Conservation (phyloP, 2,113 vertebrate species). For the Phycodurus eques region DNA sequence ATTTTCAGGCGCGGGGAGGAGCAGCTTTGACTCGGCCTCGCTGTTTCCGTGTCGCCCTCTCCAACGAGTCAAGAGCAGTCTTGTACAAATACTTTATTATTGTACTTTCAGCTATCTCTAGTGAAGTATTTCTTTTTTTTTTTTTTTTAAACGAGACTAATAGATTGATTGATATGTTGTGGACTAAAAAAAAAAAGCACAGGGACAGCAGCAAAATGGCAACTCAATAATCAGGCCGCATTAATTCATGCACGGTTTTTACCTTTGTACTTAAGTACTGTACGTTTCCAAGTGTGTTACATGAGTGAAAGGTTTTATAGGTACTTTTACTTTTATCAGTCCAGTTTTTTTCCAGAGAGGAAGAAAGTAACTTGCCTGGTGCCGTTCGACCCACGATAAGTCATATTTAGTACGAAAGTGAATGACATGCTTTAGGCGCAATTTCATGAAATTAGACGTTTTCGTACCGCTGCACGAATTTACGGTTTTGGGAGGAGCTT, state of each 20-base stretch:
- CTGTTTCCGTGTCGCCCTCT: slow-evolving; percentile 50
- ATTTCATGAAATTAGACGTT: slow-evolving; percentile 31
- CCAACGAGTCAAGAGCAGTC: not conserved
- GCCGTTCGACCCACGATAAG: slow-evolving; percentile 16
- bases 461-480: slow-evolving; percentile 18
- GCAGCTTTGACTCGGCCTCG: slow-evolving; percentile 57
- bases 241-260: not conserved
- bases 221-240: no score
- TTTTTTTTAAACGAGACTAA: no score
- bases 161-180: no score
- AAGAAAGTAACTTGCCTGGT: not conserved
- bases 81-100: no score
- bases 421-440: slow-evolving; percentile 20
- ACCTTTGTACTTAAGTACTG: not conserved
- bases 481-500: slow-evolving; percentile 35
- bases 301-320: no score
- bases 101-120: slow-evolving; percentile 26
- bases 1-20: slow-evolving; percentile 65
- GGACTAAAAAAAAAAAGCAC: no score
- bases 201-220: no score
- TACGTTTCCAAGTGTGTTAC: slow-evolving; percentile 29
- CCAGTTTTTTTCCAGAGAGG: not conserved
- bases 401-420: slow-evolving; percentile 31
- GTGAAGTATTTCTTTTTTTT: not conserved
- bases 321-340: no score